Conservation (phyloP, 2,888 invertebrate species). For the Xestia rhomboidea region DNA sequence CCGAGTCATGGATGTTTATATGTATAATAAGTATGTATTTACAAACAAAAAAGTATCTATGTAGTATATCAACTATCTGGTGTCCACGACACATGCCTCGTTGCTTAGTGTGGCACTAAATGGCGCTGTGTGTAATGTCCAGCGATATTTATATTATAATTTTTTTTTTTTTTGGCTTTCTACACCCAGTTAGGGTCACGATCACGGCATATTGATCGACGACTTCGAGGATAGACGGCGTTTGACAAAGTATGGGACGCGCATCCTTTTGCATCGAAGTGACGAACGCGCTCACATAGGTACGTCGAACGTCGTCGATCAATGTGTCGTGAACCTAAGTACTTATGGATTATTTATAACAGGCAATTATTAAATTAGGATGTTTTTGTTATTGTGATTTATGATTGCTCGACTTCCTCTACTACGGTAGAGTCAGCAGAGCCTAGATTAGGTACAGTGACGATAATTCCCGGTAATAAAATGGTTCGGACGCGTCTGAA, state of each 20-base stretch:
- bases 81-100: too few species aligned
- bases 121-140: too few species aligned
- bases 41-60: too few species aligned
- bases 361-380: not conserved
- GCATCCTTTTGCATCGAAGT: too few species aligned
- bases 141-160: too few species aligned
- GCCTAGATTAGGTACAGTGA: not conserved
- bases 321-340: not conserved
- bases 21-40: too few species aligned
- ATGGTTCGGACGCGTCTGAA: not conserved
- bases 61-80: too few species aligned
- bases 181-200: not conserved
- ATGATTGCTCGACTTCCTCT: not conserved
- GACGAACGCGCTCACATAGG: too few species aligned
- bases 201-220: not conserved
- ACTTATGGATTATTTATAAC: not conserved
- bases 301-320: not conserved
- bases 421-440: not conserved
- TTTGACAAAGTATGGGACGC: not conserved
- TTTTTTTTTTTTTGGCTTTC: too few species aligned
- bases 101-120: too few species aligned
- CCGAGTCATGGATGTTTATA: too few species aligned
- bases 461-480: not conserved
- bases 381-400: constrained; percentile 4
- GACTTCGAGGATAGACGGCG: not conserved